Conservation (phyloP, 2,797 vertebrate species). For the Chanos chanos region DNA sequence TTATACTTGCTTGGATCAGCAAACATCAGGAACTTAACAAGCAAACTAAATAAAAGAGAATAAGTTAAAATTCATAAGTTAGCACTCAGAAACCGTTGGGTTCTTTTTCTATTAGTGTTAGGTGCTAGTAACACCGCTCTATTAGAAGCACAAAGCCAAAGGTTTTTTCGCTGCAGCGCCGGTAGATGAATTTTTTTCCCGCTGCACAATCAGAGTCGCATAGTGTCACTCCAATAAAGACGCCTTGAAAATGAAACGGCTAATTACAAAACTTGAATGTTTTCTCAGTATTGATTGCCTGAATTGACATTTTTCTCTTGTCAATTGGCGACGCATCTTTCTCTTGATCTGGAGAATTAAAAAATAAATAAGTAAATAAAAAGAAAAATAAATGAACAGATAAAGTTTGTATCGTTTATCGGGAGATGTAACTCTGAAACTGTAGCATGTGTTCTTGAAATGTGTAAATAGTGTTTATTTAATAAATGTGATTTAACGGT, state of each 20-base stretch:
- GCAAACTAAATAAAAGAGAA: slow-evolving; percentile 34
- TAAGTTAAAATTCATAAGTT: slow-evolving; percentile 44
- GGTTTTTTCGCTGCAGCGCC: slow-evolving; percentile 68
- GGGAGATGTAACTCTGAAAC: slow-evolving; percentile 61
- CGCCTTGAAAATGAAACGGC: slow-evolving; percentile 67
- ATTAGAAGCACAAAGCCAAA: slow-evolving; percentile 81
- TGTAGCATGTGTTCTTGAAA: slow-evolving; percentile 77
- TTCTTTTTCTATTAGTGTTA: slow-evolving; percentile 60
- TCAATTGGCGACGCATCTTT: slow-evolving; percentile 50
- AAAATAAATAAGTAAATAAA: too few species aligned
- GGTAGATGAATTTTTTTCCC: slow-evolving; percentile 61
- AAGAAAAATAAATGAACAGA: not conserved
- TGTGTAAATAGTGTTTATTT: slow-evolving; percentile 74
- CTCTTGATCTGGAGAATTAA: slow-evolving; percentile 38
- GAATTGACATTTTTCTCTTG: slow-evolving; percentile 56
- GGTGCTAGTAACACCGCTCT: slow-evolving; percentile 74
- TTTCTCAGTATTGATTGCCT: slow-evolving; percentile 69
- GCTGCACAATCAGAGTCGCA: slow-evolving; percentile 75
- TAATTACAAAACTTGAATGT: slow-evolving; percentile 69
- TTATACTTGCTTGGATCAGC: slow-evolving; percentile 40
- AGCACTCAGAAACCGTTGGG: slow-evolving; percentile 33
- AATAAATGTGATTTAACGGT: slow-evolving; percentile 65
- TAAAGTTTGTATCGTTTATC: slow-evolving; percentile 34
- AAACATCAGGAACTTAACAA: slow-evolving; percentile 58
- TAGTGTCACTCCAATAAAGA: slow-evolving; percentile 61